A percentile compares a stretch with the other conserved stretches of the same genome.
phyloP scores from a whole-genome alignment of 2,888 invertebrate species.

The Labia minor region DNA sequence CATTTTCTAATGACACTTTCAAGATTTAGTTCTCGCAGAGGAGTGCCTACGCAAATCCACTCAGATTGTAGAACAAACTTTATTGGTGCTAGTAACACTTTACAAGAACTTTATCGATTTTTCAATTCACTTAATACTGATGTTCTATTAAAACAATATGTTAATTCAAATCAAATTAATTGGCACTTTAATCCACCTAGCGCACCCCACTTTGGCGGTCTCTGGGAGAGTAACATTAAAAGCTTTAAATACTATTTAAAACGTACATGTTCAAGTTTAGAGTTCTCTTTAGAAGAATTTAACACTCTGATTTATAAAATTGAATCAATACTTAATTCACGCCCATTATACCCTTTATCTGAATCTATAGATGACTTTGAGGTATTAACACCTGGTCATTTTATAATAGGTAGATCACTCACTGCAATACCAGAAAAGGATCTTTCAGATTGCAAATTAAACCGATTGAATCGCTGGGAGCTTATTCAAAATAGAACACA shows the following conservation, averaged over 20 bases:
- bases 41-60: slow-evolving; percentile 28
- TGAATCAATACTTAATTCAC: slow-evolving; percentile 24
- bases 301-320: slow-evolving; percentile 23
- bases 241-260: slow-evolving; percentile 26
- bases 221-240: slow-evolving; percentile 24
- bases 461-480: slow-evolving; percentile 22
- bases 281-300: slow-evolving; percentile 25
- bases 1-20: slow-evolving; percentile 30
- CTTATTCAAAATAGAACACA: slow-evolving; percentile 19
- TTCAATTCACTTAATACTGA: too few relatives aligned
- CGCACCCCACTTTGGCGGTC: slow-evolving; percentile 27
- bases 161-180: too few relatives aligned
- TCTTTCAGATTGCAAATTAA: slow-evolving; percentile 15
- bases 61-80: slow-evolving; percentile 33
- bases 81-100: slow-evolving; percentile 29
- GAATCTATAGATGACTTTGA: not conserved
- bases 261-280: slow-evolving; percentile 19
- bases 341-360: slow-evolving; percentile 21
- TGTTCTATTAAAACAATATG: not conserved
- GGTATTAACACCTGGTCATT: slow-evolving; percentile 21
- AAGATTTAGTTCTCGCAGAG: slow-evolving; percentile 31
- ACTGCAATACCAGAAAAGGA: slow-evolving; percentile 14
- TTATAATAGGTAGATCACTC: slow-evolving; percentile 22
- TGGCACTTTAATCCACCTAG: slow-evolving; percentile 27
- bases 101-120: slow-evolving; percentile 27